Evolutionary conservation across 2,113 vertebrate genomes (phyloP).

Genomic region (Seriola rivoliana): DNA sequence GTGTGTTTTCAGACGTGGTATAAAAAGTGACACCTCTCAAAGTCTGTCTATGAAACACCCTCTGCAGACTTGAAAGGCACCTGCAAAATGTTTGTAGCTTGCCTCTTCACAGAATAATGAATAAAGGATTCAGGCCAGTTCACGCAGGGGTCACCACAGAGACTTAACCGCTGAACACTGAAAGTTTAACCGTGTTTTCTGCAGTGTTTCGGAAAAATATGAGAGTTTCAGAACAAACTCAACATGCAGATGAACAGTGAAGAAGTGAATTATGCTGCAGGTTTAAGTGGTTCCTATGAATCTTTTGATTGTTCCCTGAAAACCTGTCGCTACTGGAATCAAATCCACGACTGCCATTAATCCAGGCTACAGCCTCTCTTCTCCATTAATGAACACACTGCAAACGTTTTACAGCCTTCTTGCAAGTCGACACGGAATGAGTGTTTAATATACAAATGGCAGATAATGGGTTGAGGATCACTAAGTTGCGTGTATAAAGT

Average conservation of each 20-base stretch:
- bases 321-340: too few species aligned
- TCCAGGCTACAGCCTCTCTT: too few species aligned
- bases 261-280: background rate
- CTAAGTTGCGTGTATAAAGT: background rate
- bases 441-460: background rate
- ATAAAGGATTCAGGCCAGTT: background rate
- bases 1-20: background rate
- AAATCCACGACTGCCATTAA: too few species aligned
- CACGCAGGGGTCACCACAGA: background rate
- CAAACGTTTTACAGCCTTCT: background rate
- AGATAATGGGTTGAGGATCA: background rate
- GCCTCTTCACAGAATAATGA: background rate
- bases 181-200: background rate
- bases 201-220: too few species aligned
- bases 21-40: constrained; percentile 15
- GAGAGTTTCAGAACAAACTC: background rate
- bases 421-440: background rate
- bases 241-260: background rate
- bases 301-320: background rate
- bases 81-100: background rate
- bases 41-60: background rate
- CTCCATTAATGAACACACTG: too few species aligned
- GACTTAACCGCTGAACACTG: background rate
- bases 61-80: background rate
- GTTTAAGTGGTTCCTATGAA: background rate